Base-by-base conservation (phyloP, 2,888 invertebrate species). In the Synanthedon vespiformis region DNA sequence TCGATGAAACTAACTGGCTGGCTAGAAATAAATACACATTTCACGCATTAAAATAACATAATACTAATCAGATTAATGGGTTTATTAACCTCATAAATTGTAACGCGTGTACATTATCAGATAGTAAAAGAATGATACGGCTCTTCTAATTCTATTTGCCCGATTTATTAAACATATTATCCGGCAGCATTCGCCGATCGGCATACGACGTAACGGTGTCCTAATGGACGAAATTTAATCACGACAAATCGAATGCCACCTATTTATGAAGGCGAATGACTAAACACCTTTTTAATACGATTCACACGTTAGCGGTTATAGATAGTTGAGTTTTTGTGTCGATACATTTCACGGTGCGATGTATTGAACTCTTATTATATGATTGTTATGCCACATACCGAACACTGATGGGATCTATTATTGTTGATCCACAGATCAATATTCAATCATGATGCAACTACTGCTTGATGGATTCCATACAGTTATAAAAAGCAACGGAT, bases 251-350 rank as follows among this genome's bases (percentile, higher is more conserved):
- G 86, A 87, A 86, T 84, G 85, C 81, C 78, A 87, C 80, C 80
- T 84, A 84, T 84, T 87, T 85, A 85, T 86, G 85, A 85, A 83
- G 77, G 67, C 74, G 82, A 75, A 85, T 87, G 87, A 87, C 87
- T 87, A 73, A 81, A 86, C 87, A 87, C 65, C 73, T 85, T 87
- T 87, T 86, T 87, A 85, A 87, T 87, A 86, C 85, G 85, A 84
- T 87, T 87, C 87, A 87, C 87, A 87, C 86, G 87, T 87, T 82
- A 79, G 80, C 80, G 72, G 81, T 83, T 86, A 86, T 87, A 84
- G 80, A 82, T 80, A 82, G 85, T 83, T 82, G 81, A 84, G 84
- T 87, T 87, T 86, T 87, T 87, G 72, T 84, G 77, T 75, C 81
- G 77, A 75, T 74, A 83, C 85, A 84, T 87, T 86, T 87, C 87